Base-by-base conservation (phyloP, 2,888 invertebrate genomes). In the Drosophila nr. perissopoda region DNA sequence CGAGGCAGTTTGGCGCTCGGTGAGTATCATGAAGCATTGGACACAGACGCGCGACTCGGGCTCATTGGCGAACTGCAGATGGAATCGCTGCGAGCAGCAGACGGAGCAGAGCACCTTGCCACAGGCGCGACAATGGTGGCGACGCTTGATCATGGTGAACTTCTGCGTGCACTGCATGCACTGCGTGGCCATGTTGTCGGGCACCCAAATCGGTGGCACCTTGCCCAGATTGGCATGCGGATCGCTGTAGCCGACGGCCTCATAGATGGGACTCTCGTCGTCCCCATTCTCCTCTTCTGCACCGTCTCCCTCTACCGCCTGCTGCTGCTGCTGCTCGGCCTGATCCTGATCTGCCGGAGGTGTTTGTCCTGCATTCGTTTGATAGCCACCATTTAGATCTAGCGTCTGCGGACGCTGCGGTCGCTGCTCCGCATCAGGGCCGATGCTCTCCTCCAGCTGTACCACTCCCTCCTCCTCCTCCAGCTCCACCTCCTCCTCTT, bases 81-180 rank as follows among this genome's bases (percentile, higher is more conserved):
- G 94, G 74, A 95, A 95, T 91, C 95, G 96, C 91, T 95, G 94
- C 64, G 95, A 95, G 90, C 97, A 97, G 91, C 97, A 97, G 71
- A 95, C 94, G 34, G 96, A 95, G 92, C 97, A 97, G 25, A 97
- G 93, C 4, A 98, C 96, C 93, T 96, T 95, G 74, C 97, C 97
- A 91, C 97, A 98, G 54, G 97, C 97, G 61, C 98, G 94, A 91
- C 98, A 98, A 93, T 98, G 98, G 93, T 98, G 98, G 42, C 98
- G 94, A 51, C 97, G 94, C 91, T 96, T 96, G 58, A 97, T 95
- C 76, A 98, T 95, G 1, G 96, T 97, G 92, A 98, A 98, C 92
- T 95, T 96, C 53, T 94, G 93, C 73, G 96, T 95, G 91, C 98
- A 98, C 79, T 96, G 95, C 96, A 98, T 96, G 91, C 98, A 98